Base-by-base conservation (phyloP, 1,140 invertebrate species). In the Brachionus angularis region DNA sequence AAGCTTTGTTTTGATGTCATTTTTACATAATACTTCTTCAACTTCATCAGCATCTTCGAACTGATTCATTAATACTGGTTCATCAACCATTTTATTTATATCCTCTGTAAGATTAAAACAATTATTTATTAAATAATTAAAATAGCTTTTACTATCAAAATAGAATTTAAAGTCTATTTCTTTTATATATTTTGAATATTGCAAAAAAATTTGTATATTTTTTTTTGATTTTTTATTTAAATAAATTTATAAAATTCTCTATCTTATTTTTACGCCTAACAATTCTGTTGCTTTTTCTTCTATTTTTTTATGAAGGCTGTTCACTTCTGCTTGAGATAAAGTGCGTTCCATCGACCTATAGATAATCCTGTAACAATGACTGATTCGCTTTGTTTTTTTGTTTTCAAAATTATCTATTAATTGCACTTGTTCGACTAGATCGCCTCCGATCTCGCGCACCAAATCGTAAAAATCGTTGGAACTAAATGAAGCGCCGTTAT, bases 381-480 rank as follows among this genome's bases (percentile, higher is more conserved):
- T 96, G 1, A 79, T 85, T 76, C 86, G 87, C 31, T 88, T 86
- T 14, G 85, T 89, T 82, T 95, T 93, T 10, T 90, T 89, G 83
- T 98, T 87, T 33, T 83, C 82, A 81, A 92, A 99, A 76, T 89
- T 85, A 80, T 99, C 96, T 31, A 91, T 86, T 0, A 96, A 79
- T 72, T 84, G 78, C 18, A 97, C 89, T 73, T 83, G 81, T 83
- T 99, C 96, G 46, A 98, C 85, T 16, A 89, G 82, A 80, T 97
- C 91, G 5, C 90, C 91, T 4, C 88, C 94, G 71, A 93, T 79
- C 73, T 86, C 85, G 74, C 95, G 84, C 0, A 91, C 92, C 44
- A 98, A 76, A 78, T 98, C 95, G 81, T 94, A 97, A 80, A 97
- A 96, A 83, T 97, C 91, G 81, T 93, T 93, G 14, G 84, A 81